Evolutionary conservation across 2,888 invertebrate genomes (phyloP), one percentile per base, ranked within the genome.

Genomic region (Napeogenes sylphis): DNA sequence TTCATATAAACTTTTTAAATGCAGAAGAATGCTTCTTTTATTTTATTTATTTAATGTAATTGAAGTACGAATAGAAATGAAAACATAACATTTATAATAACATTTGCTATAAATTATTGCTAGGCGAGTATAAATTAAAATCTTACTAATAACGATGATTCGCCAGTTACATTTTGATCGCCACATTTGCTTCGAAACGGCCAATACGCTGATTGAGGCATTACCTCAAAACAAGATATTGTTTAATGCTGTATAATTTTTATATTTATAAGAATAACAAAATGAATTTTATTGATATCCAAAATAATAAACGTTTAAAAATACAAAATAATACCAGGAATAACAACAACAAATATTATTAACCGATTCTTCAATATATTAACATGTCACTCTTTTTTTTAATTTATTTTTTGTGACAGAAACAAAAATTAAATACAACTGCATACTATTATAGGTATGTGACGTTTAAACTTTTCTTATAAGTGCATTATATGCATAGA

Each of bases 181-280:
- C 51, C 58, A 55, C 61, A 47, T 35, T 66, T 71, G 67, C 65
- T 76, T 54, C 65, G 61, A 72, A 82, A 83, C 30, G 84, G 85
- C 82, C 85, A 85, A 70, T 77, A 83, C 3, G 83, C 81, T 45
- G 86, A 80, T 64, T 82, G 81, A 68, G 86, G 85, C 87, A 87
- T 87, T 45, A 51, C 64, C 21, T 51, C 8, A 30, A 51, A 51
- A 51, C 51, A 6, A 51, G n/a, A 30, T 21, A 47, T 14, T 47
- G 21, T 14, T 14, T 14, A 47, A 47, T 12, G 6, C 6, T n/a
- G 30, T 51, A 51, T 21, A 30, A 10, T 30, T n/a, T 6, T 51
- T 21, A 51, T 30, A 30, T 12, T 51, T 51, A 30, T 51, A 51
- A 30, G 30, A 12, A 30, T 30, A 30, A 8, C 12, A 10, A 42